Evolutionary conservation across 2,113 vertebrate species (phyloP), one percentile per base, ranked within the genome.

Genomic region (Eudorcas thomsonii): DNA sequence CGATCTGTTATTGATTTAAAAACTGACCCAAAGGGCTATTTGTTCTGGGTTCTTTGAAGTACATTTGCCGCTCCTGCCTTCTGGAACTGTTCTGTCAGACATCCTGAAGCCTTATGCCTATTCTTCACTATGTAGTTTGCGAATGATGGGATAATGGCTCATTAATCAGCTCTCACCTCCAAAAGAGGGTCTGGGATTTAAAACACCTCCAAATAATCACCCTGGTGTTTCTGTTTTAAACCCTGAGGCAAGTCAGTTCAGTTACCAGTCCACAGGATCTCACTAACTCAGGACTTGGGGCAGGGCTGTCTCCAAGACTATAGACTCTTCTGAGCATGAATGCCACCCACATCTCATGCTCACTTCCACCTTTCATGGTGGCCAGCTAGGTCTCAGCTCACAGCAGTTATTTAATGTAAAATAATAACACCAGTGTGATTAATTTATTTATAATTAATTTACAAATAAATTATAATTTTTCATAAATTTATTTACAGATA

Each of bases 11-110:
- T 30, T 90, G 91, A 97, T 57, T 91, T 74, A 87, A 94, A 95
- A 97, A 91, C 21, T 82, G 84, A 96, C 93, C 4, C 57, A 92
- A 97, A 92, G 86, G 74, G 92, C 17, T 62, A 93, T 52, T 28
- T 54, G 93, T 95, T 93, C 94, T 92, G 83, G 71, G 67, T 26
- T 71, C 82, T 74, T 55, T 93, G 71, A 92, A 90, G 36, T 80
- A 17, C 14, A 52, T 87, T 80, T 50, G 48, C 77, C 88, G 80
- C 23, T 77, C 25, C 55, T 67, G 30, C 26, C 81, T 97, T 97
- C 39, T 85, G 57, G 48, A 88, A 86, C 28, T 57, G 26, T 64
- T 83, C 81, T 78, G 48, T 60, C 36, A 48, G 55, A 84, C 43
- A 82, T 77, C n/a, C 21, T 39, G 30, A 87, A 88, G 89, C 16